Base-by-base conservation (phyloP, 2,113 vertebrate species). In the Oncorhynchus tshawytscha region DNA sequence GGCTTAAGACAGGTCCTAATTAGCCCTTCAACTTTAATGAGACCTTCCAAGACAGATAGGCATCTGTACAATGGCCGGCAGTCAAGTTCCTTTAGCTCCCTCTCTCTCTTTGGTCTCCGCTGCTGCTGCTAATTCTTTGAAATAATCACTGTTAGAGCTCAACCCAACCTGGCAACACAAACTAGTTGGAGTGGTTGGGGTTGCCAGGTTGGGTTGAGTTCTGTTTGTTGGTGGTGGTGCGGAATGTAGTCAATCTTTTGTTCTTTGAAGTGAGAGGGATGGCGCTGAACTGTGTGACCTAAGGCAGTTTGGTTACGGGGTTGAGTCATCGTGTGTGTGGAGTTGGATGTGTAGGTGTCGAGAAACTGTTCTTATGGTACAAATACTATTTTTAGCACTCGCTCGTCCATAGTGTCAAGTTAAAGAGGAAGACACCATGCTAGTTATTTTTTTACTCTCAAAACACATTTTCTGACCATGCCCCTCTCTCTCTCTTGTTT, bases 21-120 rank as follows among this genome's bases (percentile, higher is more conserved):
- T 88, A 90, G 88, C 87, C 87, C 87, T 89, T 91, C 87, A 89
- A 81, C 85, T 85, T 86, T 90, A 91, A 91, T 89, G 81, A 85
- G 87, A 85, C 80, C 84, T 80, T 87, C 78, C 85, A 80, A 80
- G 86, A 84, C 78, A 88, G 84, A 87, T 80, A 74, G 78, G 75
- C 74, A 88, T 89, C 80, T 77, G 76, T 62, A 85, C 77, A 83
- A 83, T 68, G 80, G 81, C 69, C 72, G 54, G 75, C 39, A 87
- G 80, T 86, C 74, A 54, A 49, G 79, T 75, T 71, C 31, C 31
- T 68, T 34, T 5, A 29, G 9, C 12, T 27, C 4, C 25, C 64
- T 15, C 24, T 5, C 64, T 66, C 64, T 66, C 24, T 16, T 15
- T 27, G 4, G 67, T n/a, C 7, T 31, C 65, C 1, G 62, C 62